Evolutionary conservation across 1,140 invertebrate species (phyloP).

Genomic region (Ctenoplectra terminalis): DNA sequence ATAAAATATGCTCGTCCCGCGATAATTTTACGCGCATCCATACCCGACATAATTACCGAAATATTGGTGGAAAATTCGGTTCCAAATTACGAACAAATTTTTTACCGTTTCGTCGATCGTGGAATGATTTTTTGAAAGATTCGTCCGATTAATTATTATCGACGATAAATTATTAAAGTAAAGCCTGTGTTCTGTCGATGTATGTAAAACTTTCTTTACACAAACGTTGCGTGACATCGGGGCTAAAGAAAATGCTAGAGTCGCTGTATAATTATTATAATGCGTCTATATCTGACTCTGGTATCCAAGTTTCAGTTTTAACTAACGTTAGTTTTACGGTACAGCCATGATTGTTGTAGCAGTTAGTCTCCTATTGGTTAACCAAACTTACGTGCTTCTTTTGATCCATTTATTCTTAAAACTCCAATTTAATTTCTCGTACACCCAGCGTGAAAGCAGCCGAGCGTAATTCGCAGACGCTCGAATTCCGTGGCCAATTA

Average conservation of each 20-base stretch:
- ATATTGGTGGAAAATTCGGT: neutral
- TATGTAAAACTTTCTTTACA: neutral
- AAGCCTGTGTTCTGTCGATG: too few species aligned
- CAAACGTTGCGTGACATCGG: conserved; percentile 17
- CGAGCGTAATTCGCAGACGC: neutral
- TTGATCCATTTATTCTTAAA: too few species aligned
- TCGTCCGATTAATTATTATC: too few species aligned
- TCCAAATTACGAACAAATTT: neutral
- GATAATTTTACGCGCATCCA: conserved; percentile 13
- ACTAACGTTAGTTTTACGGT: neutral
- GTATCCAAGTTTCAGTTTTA: neutral
- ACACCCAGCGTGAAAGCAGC: neutral
- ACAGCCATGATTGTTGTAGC: neutral
- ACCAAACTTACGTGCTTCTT: neutral
- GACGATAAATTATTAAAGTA: too few species aligned
- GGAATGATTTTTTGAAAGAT: neutral
- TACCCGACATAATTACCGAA: neutral
- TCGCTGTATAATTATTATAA: neutral
- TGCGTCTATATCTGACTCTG: neutral
- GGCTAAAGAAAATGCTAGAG: too few species aligned
- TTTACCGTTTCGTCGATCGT: neutral
- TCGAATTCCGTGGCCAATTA: conserved; percentile 23
- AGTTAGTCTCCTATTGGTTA: neutral
- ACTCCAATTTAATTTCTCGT: neutral
- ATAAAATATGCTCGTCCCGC: neutral